These are phyloP conservation scores for Ceramica pisi DNA, from an alignment of 2,888 invertebrate species.

Conservation along the genomic window DNA sequence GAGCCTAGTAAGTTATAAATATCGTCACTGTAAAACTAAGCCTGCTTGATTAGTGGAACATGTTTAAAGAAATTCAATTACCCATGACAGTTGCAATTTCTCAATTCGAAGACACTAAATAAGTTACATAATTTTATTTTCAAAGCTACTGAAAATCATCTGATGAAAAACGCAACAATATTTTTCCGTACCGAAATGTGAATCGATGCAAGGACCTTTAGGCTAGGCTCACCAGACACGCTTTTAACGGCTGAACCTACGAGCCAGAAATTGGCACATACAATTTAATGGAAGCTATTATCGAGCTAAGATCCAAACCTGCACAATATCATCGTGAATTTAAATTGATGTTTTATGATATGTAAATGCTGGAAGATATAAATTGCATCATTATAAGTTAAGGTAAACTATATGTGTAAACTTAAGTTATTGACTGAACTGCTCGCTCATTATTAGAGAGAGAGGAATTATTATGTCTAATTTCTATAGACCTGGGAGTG, in stretches of 20 bases:
- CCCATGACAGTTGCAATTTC: too few relatives aligned
- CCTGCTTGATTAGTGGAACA: slow-evolving; percentile 4
- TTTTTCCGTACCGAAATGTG: background rate
- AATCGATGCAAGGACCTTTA: background rate
- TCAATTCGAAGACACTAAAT: too few relatives aligned
- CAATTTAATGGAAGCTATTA: background rate
- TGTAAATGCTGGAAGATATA: slow-evolving; percentile 8
- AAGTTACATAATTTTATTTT: too few relatives aligned
- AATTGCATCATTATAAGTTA: slow-evolving; percentile 17
- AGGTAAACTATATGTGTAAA: background rate
- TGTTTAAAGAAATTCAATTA: background rate
- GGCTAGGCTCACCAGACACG: background rate
- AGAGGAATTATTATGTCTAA: background rate
- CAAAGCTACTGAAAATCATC: background rate
- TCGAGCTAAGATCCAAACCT: background rate
- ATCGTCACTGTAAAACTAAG: slow-evolving; percentile 22
- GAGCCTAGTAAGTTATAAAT: slow-evolving; percentile 39
- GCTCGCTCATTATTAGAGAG: background rate
- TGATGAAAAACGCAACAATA: background rate
- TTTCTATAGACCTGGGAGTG: background rate
- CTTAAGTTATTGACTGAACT: background rate
- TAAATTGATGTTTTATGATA: slow-evolving; percentile 20
- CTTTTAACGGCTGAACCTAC: background rate
- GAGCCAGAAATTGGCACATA: background rate
- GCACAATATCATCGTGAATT: slow-evolving; percentile 11